These are phyloP conservation scores for Beroe forskalii DNA, from an alignment of 37 sponge, comb jelly and placozoan species.

Conservation along the genomic window DNA sequence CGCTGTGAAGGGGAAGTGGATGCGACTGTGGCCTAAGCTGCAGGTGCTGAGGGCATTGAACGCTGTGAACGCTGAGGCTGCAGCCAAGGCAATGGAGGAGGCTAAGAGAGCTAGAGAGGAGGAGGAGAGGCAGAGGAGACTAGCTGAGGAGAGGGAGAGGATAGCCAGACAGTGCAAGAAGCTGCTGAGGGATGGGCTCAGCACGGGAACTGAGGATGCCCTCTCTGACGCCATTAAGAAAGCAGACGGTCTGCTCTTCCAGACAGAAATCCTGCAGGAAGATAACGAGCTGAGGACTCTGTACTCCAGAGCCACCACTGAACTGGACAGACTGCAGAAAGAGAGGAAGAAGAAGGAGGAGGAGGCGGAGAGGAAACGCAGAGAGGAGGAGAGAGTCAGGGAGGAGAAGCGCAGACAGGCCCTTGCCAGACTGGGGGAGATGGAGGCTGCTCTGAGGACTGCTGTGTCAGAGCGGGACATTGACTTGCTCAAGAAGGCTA, in stretches of 20 bases:
- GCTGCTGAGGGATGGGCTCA: not conserved
- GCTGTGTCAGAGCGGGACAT: conserved; percentile 12
- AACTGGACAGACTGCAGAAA: conserved; percentile 12
- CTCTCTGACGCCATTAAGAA: not conserved
- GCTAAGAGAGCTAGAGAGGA: conserved; percentile 47
- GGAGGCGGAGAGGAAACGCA: not conserved
- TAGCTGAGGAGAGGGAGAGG: not conserved
- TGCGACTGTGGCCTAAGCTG: not conserved
- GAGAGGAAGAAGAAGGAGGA: not conserved
- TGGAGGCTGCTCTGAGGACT: not conserved
- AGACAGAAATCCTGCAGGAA: conserved; percentile 2
- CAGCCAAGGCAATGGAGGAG: conserved; percentile 52
- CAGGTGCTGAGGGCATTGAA: conserved; percentile 55
- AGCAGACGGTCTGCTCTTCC: not conserved
- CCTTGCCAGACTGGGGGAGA: conserved; percentile 9
- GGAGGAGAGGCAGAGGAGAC: conserved; percentile 14
- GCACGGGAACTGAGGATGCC: not conserved
- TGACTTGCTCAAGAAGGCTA: not conserved
- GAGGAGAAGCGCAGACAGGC: conserved; percentile 15
- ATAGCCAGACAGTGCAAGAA: not conserved
- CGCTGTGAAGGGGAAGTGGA: not conserved
- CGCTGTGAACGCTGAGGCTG: conserved; percentile 2
- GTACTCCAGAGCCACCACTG: not conserved
- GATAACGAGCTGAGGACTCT: conserved; percentile 11
- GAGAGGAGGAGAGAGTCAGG: not conserved